phyloP scores from a whole-genome alignment of 2,888 invertebrate species.

The Callosobruchus maculatus region DNA sequence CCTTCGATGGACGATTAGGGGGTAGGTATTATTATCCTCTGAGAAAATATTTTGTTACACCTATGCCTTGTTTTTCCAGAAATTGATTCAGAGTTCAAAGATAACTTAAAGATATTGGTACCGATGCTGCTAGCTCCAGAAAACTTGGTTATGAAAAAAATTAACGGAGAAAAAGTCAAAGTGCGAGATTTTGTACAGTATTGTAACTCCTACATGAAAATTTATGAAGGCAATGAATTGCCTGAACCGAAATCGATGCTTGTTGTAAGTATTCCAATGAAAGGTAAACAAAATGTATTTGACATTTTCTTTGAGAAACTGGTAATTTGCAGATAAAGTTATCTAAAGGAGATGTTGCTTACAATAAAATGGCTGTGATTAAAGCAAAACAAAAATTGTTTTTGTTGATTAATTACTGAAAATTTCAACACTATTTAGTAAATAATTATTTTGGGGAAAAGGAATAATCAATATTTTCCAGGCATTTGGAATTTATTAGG shows the following conservation, averaged over 20 bases:
- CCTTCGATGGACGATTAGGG: constrained; percentile 88
- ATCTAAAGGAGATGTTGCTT: too few species aligned
- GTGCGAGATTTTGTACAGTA: constrained; percentile 94
- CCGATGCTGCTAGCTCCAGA: constrained; percentile 87
- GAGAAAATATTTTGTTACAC: background rate
- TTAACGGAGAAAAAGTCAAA: constrained; percentile 90
- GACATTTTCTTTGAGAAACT: too few species aligned
- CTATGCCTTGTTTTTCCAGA: constrained; percentile 53
- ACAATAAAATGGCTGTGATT: too few species aligned
- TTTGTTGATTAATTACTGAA: too few species aligned
- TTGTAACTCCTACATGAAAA: constrained; percentile 96
- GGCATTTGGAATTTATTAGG: too few species aligned
- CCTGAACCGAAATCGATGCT: constrained; percentile 99
- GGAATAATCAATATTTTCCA: too few species aligned
- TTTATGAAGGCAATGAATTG: constrained; percentile 95
- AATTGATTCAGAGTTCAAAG: constrained; percentile 91
- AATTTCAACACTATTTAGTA: too few species aligned
- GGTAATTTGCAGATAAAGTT: too few species aligned
- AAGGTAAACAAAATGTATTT: too few species aligned
- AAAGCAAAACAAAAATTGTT: too few species aligned
- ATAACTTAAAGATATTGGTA: constrained; percentile 78
- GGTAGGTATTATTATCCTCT: constrained; percentile 47
- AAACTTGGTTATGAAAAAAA: constrained; percentile 92
- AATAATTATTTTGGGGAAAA: too few species aligned
- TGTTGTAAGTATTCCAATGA: constrained; percentile 67